These are phyloP conservation scores for Meganola albula DNA, from an alignment of 2,888 invertebrate genomes.

Conservation along the genomic window DNA sequence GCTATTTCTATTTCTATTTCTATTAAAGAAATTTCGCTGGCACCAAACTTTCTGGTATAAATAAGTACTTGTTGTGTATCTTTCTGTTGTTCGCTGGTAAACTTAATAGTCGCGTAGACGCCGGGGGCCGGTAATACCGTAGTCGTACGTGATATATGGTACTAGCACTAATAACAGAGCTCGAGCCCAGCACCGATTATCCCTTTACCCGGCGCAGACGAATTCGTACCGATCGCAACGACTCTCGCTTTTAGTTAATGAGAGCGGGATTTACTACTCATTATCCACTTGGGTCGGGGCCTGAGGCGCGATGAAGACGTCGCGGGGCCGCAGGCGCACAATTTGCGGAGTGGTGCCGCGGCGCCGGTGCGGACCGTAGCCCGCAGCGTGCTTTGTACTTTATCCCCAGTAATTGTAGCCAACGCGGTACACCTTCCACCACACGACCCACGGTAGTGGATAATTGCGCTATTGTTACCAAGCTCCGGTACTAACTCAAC, in stretches of 20 bases:
- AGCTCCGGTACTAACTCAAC: slow-evolving; percentile 46
- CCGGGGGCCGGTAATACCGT: slow-evolving; percentile 68
- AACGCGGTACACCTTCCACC: slow-evolving; percentile 51
- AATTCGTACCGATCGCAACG: slow-evolving; percentile 69
- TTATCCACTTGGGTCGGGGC: slow-evolving; percentile 73
- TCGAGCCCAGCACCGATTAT: slow-evolving; percentile 64
- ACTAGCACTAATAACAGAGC: slow-evolving; percentile 72
- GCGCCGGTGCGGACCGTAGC: slow-evolving; percentile 38
- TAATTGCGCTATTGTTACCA: slow-evolving; percentile 70
- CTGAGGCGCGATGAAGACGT: slow-evolving; percentile 70
- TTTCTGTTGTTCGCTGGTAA: too few relatives aligned
- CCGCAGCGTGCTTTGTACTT: slow-evolving; percentile 63
- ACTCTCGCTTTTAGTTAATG: slow-evolving; percentile 69
- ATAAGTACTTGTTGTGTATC: too few relatives aligned
- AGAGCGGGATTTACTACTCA: slow-evolving; percentile 71
- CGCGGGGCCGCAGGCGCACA: slow-evolving; percentile 54
- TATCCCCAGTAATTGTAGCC: slow-evolving; percentile 67
- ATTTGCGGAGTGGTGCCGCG: slow-evolving; percentile 45
- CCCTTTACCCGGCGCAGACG: slow-evolving; percentile 69
- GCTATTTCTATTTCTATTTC: too few relatives aligned
- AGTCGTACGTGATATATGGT: slow-evolving; percentile 76
- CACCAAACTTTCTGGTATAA: too few relatives aligned
- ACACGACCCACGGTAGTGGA: slow-evolving; percentile 61
- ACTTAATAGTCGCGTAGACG: slow-evolving; percentile 70
- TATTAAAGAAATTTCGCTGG: too few relatives aligned